A percentile compares a stretch with the other conserved stretches of the same genome.
Conservation (phyloP, 2,113 vertebrate genomes). For the Saccopteryx bilineata region DNA sequence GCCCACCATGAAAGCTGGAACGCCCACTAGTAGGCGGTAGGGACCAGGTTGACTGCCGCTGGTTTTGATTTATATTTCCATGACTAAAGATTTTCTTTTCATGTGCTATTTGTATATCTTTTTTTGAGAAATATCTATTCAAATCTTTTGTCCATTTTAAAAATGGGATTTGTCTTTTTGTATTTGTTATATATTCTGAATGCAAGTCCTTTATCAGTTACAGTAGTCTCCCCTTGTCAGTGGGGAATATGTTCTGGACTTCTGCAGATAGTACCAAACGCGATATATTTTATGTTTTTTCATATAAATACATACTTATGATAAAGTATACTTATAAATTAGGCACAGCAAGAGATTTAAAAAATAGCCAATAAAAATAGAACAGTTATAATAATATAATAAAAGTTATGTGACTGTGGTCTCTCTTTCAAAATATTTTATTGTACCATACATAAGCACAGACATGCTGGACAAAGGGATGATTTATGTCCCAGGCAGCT, state of each 20-base stretch:
- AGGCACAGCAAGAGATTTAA: neutral
- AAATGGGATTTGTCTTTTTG: conserved; percentile 2
- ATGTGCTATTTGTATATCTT: conserved; percentile 8
- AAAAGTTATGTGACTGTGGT: neutral
- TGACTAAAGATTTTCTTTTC: conserved; percentile 10
- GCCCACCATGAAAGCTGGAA: no score
- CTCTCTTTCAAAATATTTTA: neutral
- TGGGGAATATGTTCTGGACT: neutral
- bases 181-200: neutral
- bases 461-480: neutral
- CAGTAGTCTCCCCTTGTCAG: neutral
- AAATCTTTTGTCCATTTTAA: neutral
- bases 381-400: neutral
- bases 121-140: neutral
- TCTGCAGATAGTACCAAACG: neutral
- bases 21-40: no score
- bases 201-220: neutral
- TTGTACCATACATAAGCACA: neutral
- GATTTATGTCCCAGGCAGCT: neutral
- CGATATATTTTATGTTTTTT: neutral
- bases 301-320: neutral
- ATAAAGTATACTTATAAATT: neutral
- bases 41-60: no score
- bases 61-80: conserved; percentile 21
- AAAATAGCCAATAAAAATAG: neutral